Evolutionary conservation across 1,140 invertebrate genomes (phyloP).

Genomic region (Drosophila lini): DNA sequence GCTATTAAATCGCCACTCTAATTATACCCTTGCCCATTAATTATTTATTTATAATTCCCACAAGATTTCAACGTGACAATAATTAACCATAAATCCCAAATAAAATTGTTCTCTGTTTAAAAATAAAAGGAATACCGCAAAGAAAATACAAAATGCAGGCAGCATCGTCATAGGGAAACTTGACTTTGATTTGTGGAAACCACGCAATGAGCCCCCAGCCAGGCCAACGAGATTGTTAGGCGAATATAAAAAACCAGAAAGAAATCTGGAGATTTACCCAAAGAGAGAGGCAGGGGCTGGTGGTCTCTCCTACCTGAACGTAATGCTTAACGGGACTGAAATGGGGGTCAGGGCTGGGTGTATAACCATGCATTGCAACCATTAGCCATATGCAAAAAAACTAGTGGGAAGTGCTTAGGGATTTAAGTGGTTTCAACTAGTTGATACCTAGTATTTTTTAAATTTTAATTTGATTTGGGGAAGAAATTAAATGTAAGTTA

Average conservation of each 20-base stretch:
- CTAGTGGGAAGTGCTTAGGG: neutral
- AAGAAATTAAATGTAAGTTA: neutral
- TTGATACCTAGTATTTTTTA: neutral
- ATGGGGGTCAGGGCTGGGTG: constrained; percentile 38
- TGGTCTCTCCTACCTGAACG: constrained; percentile 5
- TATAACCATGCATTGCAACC: neutral
- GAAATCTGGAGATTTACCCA: constrained; percentile 43
- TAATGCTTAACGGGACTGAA: constrained; percentile 1
- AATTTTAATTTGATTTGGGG: neutral
- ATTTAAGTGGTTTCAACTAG: too few species aligned
- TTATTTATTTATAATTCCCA: constrained; percentile 1
- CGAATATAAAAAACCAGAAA: constrained; percentile 39
- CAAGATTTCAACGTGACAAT: neutral
- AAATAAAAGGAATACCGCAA: neutral
- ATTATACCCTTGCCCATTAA: constrained; percentile 1
- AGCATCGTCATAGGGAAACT: constrained; percentile 51
- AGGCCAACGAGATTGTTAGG: neutral
- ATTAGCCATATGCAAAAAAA: constrained; percentile 9
- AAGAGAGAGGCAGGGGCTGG: constrained; percentile 6
- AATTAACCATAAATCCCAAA: neutral
- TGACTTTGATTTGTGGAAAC: constrained; percentile 46
- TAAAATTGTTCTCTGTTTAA: neutral
- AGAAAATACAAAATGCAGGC: constrained; percentile 14
- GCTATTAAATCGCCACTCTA: neutral
- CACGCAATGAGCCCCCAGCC: constrained; percentile 32